Conservation (phyloP, 2,797 vertebrate genomes). For the Momotus momota region DNA sequence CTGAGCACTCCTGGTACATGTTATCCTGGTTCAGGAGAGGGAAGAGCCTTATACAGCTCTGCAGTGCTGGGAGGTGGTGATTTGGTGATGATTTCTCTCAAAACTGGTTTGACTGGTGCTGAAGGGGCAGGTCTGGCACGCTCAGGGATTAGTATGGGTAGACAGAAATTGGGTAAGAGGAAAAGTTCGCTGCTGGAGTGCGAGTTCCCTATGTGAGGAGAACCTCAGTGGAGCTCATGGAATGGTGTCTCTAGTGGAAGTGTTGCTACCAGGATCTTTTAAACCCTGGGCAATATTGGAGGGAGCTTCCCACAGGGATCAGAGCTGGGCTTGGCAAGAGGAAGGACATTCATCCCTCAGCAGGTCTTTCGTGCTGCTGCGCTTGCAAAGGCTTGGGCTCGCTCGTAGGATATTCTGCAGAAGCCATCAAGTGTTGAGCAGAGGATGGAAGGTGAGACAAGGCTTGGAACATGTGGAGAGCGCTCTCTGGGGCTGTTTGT, state of each 20-base stretch:
- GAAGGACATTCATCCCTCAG: neutral
- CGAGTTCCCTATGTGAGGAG: neutral
- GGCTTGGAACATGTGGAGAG: neutral
- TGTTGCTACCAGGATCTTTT: neutral
- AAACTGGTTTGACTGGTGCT: neutral
- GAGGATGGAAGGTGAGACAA: neutral
- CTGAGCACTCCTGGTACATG: neutral
- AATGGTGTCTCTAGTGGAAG: neutral
- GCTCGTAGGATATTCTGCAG: fast-evolving
- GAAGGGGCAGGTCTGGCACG: neutral
- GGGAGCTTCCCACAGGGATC: neutral
- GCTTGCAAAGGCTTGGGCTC: neutral
- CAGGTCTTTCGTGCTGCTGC: fast-evolving
- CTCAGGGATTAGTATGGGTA: neutral
- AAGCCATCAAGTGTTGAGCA: neutral
- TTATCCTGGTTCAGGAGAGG: neutral
- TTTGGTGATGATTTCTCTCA: neutral
- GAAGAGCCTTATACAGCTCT: neutral
- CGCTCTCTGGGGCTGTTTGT: neutral
- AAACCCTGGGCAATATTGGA: neutral
- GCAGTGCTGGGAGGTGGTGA: neutral
- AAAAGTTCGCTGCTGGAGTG: neutral
- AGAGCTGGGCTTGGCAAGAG: neutral
- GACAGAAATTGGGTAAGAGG: neutral
- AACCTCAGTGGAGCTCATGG: neutral